Evolutionary conservation across 2,797 vertebrate species (phyloP).

Genomic region (Forpus xanthops): DNA sequence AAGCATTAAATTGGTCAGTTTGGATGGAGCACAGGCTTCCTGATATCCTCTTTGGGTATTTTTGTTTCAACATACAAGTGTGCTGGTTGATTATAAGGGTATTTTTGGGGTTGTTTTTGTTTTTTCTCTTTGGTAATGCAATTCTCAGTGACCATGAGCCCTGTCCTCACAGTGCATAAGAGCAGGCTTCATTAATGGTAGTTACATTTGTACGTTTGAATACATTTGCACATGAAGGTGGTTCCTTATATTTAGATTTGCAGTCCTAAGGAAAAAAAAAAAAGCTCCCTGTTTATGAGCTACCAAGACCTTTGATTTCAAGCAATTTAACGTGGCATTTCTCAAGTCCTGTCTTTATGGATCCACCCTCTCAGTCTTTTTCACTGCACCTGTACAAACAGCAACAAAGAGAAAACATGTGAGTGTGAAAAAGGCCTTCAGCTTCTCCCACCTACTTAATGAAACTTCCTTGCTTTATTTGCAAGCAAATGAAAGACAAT

Average conservation of each 20-base stretch:
- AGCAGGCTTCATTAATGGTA: background rate
- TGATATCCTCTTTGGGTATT: slow-evolving; percentile 2
- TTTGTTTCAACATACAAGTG: background rate
- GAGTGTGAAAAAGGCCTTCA: slow-evolving; percentile 53
- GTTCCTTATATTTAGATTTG: slow-evolving; percentile 17
- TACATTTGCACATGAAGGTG: background rate
- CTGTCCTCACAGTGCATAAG: background rate
- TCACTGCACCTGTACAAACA: slow-evolving; percentile 74
- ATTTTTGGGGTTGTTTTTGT: background rate
- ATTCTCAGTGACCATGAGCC: background rate
- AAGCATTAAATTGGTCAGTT: slow-evolving; percentile 37
- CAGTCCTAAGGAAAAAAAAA: slow-evolving; percentile 31
- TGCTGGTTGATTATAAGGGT: background rate
- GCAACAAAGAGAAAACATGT: slow-evolving; percentile 67
- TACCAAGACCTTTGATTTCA: slow-evolving; percentile 58
- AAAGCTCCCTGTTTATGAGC: slow-evolving; percentile 24
- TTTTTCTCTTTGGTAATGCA: background rate
- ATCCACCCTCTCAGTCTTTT: slow-evolving; percentile 40
- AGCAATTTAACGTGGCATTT: slow-evolving; percentile 56
- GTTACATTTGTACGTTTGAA: background rate
- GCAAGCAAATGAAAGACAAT: slow-evolving; percentile 70
- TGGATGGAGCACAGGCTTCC: slow-evolving; percentile 27
- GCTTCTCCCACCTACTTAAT: slow-evolving; percentile 67
- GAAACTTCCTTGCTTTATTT: slow-evolving; percentile 58
- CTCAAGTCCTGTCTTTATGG: slow-evolving; percentile 51